These are phyloP conservation scores for Scolopax rusticola DNA, from an alignment of 2,797 vertebrate genomes.

Conservation along the genomic window DNA sequence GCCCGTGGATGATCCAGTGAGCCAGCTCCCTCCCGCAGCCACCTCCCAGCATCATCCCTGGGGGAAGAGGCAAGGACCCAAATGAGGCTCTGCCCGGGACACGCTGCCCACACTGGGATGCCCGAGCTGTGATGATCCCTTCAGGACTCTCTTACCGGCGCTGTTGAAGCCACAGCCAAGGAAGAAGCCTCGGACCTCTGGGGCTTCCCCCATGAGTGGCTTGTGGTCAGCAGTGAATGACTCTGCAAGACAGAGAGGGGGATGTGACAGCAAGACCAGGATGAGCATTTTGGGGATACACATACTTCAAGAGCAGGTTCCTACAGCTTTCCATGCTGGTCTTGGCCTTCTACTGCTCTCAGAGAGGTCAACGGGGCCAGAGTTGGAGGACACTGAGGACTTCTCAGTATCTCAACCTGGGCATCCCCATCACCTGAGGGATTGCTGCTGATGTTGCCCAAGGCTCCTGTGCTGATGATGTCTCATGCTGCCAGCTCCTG, in stretches of 20 bases:
- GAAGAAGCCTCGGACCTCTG: slow-evolving; percentile 94
- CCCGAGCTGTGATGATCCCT: not conserved
- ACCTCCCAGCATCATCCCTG: slow-evolving; percentile 98
- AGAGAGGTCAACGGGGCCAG: not conserved
- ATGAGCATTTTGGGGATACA: accelerated
- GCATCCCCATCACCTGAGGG: not conserved
- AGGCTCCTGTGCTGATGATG: not conserved
- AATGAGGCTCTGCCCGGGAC: accelerated
- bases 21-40: slow-evolving; percentile 96
- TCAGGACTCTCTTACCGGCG: slow-evolving; percentile 82
- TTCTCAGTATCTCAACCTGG: not conserved
- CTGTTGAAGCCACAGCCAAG: slow-evolving; percentile 99
- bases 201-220: slow-evolving; percentile 94
- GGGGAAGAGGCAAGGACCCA: not conserved
- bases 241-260: slow-evolving; percentile 79
- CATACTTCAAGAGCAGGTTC: not conserved
- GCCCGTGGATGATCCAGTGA: slow-evolving; percentile 92
- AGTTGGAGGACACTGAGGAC: accelerated
- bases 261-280: not conserved
- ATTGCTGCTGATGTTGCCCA: not conserved
- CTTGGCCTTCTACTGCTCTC: not conserved
- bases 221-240: slow-evolving; percentile 98
- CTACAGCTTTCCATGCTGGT: not conserved
- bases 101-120: accelerated
- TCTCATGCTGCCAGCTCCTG: not conserved